These are phyloP conservation scores for Ctenomys sociabilis DNA, from an alignment of 2,113 vertebrate species.

Conservation along the genomic window DNA sequence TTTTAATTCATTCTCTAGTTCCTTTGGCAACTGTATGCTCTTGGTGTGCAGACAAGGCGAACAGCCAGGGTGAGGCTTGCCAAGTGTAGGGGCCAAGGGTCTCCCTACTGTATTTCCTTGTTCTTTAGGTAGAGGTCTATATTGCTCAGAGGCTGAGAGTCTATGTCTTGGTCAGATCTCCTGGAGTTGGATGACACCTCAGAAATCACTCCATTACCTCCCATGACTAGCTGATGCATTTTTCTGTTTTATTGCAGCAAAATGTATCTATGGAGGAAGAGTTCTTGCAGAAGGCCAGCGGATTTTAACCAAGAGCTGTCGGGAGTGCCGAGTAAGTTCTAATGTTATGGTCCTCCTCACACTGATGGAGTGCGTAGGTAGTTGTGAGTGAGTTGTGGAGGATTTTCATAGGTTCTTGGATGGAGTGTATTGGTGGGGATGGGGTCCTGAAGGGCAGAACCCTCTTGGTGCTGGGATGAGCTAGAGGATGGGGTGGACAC, in stretches of 20 bases:
- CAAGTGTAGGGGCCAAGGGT: background rate
- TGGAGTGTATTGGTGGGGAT: background rate
- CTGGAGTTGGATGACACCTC: background rate
- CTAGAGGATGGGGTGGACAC: background rate
- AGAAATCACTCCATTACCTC: background rate
- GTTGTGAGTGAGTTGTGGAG: background rate
- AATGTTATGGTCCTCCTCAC: background rate
- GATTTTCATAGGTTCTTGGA: background rate
- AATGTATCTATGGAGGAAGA: slow-evolving; percentile 92
- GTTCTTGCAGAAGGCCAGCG: slow-evolving; percentile 93
- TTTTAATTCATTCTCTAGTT: slow-evolving; percentile 43
- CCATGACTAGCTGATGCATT: slow-evolving; percentile 37
- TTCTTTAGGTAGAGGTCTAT: slow-evolving; percentile 3
- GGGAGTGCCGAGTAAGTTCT: slow-evolving; percentile 94
- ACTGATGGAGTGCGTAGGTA: background rate
- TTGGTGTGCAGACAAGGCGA: background rate
- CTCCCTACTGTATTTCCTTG: background rate
- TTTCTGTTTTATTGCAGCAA: slow-evolving; percentile 87
- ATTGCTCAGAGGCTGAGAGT: background rate
- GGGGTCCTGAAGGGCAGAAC: background rate
- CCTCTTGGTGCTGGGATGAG: background rate
- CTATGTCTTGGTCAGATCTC: background rate
- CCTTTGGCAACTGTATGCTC: slow-evolving; percentile 6
- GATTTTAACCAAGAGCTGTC: slow-evolving; percentile 91
- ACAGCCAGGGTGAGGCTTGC: background rate